Percentiles rank a stretch among this genome's conserved stretches.
Conservation (phyloP, 2,113 vertebrate species). For the Seriola quinqueradiata region DNA sequence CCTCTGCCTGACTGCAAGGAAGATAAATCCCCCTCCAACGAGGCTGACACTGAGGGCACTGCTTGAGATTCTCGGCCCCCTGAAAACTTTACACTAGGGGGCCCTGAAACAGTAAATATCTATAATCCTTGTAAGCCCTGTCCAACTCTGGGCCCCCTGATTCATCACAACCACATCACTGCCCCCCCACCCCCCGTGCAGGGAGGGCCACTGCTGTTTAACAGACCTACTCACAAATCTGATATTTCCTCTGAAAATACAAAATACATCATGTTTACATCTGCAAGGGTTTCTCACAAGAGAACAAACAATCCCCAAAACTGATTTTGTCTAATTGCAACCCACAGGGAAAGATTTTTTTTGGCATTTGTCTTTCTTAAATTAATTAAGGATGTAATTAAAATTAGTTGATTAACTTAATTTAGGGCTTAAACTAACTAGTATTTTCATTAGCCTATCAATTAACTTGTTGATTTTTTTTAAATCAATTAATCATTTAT, state of each 20-base stretch:
- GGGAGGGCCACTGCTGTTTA: neutral
- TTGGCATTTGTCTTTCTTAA: neutral
- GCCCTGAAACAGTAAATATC: conserved; percentile 67
- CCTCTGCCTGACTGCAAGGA: conserved; percentile 6
- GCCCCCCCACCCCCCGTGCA: neutral
- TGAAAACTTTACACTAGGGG: conserved; percentile 26
- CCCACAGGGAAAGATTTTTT: too few species aligned
- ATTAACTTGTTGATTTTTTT: neutral
- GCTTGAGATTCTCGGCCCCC: conserved; percentile 19
- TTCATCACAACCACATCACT: conserved; percentile 34
- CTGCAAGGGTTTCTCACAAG: neutral
- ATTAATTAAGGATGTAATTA: neutral
- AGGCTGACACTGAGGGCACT: neutral
- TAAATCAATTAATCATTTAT: too few species aligned
- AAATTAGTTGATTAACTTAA: neutral
- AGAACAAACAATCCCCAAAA: neutral
- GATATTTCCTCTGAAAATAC: conserved; percentile 28
- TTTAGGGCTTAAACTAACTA: neutral
- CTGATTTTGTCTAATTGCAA: neutral
- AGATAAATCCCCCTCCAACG: conserved; percentile 20
- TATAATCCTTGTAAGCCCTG: conserved; percentile 54
- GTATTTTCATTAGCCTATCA: neutral
- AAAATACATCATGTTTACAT: neutral
- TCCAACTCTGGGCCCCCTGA: conserved; percentile 40
- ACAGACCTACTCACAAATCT: conserved; percentile 15